phyloP scores from a whole-genome alignment of 2,888 invertebrate species.

The Epistrophe grossulariae region DNA sequence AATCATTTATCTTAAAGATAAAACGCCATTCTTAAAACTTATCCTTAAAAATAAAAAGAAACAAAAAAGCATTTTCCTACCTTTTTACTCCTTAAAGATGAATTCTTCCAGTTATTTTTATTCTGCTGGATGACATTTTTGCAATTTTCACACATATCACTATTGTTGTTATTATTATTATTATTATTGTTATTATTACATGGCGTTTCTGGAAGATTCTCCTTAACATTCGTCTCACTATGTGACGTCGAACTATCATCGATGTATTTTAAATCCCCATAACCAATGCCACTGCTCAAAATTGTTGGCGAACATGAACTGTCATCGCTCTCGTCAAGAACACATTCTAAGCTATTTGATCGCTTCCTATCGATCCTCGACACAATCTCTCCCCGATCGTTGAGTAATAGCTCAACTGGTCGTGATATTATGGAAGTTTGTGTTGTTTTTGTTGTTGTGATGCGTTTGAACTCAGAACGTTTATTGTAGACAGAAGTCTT shows the following conservation, averaged over 20 bases:
- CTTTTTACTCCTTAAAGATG: conserved; percentile 76
- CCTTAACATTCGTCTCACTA: conserved; percentile 79
- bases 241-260: conserved; percentile 82
- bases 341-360: conserved; percentile 82
- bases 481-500: conserved; percentile 76
- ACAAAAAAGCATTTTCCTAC: conserved; percentile 55
- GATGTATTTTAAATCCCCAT: conserved; percentile 81
- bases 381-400: conserved; percentile 81
- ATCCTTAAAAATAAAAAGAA: conserved; percentile 4
- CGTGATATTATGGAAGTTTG: conserved; percentile 80
- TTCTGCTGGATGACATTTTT: conserved; percentile 81
- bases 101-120: conserved; percentile 80
- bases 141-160: conserved; percentile 81
- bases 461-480: conserved; percentile 80
- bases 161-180: conserved; percentile 66
- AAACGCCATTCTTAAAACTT: not conserved
- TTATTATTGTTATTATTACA: conserved; percentile 65
- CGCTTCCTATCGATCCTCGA: conserved; percentile 78
- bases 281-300: conserved; percentile 47
- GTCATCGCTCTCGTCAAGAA: conserved; percentile 79
- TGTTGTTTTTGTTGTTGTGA: conserved; percentile 81
- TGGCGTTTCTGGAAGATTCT: conserved; percentile 61
- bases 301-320: conserved; percentile 58
- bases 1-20: not conserved
- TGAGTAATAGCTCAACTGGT: conserved; percentile 80